Percentiles rank a stretch among this genome's conserved stretches.
Evolutionary conservation across 2,113 vertebrate genomes (phyloP).

Genomic region (Daphoenositta chrysoptera): DNA sequence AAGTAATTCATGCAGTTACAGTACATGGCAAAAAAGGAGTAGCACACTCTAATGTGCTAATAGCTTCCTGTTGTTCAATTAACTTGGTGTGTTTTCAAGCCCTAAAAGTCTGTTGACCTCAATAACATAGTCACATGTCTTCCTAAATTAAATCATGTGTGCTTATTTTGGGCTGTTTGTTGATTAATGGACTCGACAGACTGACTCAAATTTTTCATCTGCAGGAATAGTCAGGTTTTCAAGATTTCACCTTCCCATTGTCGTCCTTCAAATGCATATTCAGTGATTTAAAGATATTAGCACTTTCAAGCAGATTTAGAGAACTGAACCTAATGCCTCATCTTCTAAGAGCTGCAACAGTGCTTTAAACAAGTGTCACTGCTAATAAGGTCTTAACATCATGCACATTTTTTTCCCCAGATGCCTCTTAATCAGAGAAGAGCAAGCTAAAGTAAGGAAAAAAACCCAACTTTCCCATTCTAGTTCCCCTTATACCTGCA

Average conservation of each 20-base stretch:
- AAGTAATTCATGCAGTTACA: constrained; percentile 41
- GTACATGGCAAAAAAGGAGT: neutral
- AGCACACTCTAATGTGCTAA: constrained; percentile 7
- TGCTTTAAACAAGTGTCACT: neutral
- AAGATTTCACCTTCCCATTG: neutral
- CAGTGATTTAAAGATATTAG: neutral
- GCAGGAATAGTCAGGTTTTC: neutral
- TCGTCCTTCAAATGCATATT: neutral
- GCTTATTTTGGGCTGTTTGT: neutral
- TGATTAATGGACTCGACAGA: constrained; percentile 2
- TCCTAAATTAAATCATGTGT: neutral
- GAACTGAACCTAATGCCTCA: neutral
- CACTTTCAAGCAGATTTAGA: neutral
- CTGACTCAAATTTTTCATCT: neutral
- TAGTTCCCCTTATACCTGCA: neutral
- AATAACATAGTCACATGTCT: neutral
- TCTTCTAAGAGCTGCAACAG: neutral
- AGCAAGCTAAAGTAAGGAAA: neutral
- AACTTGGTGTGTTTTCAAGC: constrained; percentile 34
- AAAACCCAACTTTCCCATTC: neutral
- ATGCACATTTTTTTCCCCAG: neutral
- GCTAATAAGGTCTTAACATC: neutral
- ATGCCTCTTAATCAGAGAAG: neutral
- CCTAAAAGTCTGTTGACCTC: constrained; percentile 14
- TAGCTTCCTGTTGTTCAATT: constrained; percentile 43